These are phyloP conservation scores for Tenebrio molitor DNA, from an alignment of 1,140 invertebrate genomes.

Conservation along the genomic window DNA sequence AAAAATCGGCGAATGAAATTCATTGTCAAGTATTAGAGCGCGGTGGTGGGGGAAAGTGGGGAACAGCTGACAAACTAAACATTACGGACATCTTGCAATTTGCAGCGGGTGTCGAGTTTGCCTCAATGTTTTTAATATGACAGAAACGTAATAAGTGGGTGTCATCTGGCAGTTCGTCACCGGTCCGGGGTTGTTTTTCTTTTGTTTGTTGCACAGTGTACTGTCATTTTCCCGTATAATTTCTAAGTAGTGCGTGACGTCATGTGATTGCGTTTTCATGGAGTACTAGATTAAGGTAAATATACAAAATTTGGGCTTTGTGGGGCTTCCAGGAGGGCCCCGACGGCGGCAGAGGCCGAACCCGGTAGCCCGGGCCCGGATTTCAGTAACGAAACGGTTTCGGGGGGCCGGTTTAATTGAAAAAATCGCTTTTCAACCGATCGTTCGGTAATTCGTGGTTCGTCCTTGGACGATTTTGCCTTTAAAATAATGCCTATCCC, in stretches of 20 bases:
- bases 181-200: constrained; percentile 49
- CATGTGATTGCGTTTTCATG: constrained; percentile 61
- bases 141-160: constrained; percentile 56
- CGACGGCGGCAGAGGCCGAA: too few species aligned
- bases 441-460: constrained; percentile 35
- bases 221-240: constrained; percentile 34
- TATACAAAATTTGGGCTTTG: constrained; percentile 27
- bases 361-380: too few species aligned
- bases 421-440: constrained; percentile 22
- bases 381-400: neutral
- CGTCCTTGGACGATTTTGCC: constrained; percentile 59
- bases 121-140: constrained; percentile 56
- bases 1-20: constrained; percentile 36
- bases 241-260: constrained; percentile 53
- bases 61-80: constrained; percentile 62
- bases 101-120: constrained; percentile 54
- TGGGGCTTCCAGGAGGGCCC: neutral
- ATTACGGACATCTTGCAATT: constrained; percentile 60
- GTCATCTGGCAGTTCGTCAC: constrained; percentile 46
- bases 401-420: constrained; percentile 15
- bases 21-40: constrained; percentile 19
- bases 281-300: constrained; percentile 55
- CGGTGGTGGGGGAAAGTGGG: constrained; percentile 53
- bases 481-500: constrained; percentile 51
- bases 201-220: constrained; percentile 38